Evolutionary conservation across 2,113 vertebrate genomes (phyloP).

Genomic region (Bubo blakistoni): DNA sequence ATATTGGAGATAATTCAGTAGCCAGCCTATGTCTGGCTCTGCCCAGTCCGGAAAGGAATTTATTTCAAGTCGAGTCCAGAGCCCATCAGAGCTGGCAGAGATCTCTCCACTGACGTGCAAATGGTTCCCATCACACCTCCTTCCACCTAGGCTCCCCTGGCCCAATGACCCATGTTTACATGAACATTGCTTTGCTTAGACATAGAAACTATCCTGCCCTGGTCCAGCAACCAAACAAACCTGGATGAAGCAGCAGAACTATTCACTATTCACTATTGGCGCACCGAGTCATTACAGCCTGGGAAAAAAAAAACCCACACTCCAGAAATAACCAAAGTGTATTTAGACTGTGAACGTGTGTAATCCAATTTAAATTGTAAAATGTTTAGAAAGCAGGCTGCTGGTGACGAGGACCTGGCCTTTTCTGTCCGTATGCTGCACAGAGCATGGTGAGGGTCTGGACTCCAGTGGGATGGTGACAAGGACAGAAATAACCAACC

Average conservation of each 20-base stretch:
- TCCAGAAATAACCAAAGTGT: conserved; percentile 31
- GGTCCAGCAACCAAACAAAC: neutral
- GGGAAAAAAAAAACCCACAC: neutral
- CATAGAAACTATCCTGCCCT: rapidly evolving
- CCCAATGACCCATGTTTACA: neutral
- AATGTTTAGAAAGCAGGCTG: neutral
- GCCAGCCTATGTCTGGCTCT: neutral
- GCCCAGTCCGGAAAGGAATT: neutral
- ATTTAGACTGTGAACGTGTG: neutral
- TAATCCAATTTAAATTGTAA: conserved; percentile 13
- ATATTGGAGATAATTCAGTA: neutral
- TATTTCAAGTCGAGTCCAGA: neutral
- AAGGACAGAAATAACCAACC: neutral
- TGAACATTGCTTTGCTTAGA: neutral
- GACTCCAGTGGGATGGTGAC: neutral
- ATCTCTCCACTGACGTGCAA: neutral
- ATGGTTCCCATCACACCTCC: neutral
- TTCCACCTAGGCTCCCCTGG: neutral
- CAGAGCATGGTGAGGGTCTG: neutral
- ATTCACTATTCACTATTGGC: neutral
- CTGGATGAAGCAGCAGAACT: neutral
- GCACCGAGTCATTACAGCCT: neutral
- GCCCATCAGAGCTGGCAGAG: neutral
- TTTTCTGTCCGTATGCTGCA: neutral
- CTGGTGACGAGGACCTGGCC: neutral